Percentiles rank a stretch among this genome's conserved stretches.
These are phyloP conservation scores for Macrosoma leucophasiata DNA, from an alignment of 2,888 invertebrate genomes.

Conservation along the genomic window DNA sequence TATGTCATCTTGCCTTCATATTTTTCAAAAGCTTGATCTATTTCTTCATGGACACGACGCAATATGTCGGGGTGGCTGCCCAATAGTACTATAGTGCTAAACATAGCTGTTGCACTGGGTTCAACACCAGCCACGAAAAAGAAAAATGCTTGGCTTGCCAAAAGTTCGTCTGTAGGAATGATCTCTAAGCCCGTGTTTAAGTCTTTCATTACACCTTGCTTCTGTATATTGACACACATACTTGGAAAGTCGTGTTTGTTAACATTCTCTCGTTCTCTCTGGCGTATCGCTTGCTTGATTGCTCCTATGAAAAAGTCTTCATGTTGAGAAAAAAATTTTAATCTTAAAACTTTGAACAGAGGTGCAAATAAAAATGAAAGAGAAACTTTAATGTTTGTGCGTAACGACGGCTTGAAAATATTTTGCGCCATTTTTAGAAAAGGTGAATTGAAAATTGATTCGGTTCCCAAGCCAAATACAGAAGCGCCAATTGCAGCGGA, in stretches of 20 bases:
- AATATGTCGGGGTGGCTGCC: slow-evolving; percentile 44
- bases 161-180: slow-evolving; percentile 44
- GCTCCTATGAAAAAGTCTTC: slow-evolving; percentile 27
- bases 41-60: slow-evolving; percentile 43
- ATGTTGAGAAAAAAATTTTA: slow-evolving; percentile 16
- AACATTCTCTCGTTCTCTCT: slow-evolving; percentile 18
- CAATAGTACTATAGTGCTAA: slow-evolving; percentile 40
- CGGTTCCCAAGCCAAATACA: slow-evolving; percentile 50
- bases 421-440: slow-evolving; percentile 36
- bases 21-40: slow-evolving; percentile 35
- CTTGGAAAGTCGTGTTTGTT: slow-evolving; percentile 29
- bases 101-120: slow-evolving; percentile 45
- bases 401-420: slow-evolving; percentile 17
- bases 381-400: slow-evolving; percentile 30
- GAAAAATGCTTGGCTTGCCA: slow-evolving; percentile 53
- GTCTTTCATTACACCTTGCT: slow-evolving; percentile 36
- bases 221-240: slow-evolving; percentile 25
- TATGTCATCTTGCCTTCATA: slow-evolving; percentile 36
- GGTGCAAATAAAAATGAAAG: slow-evolving; percentile 21
- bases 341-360: slow-evolving; percentile 20
- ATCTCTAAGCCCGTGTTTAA: slow-evolving; percentile 36
- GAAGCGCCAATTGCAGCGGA: slow-evolving; percentile 45
- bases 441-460: slow-evolving; percentile 47
- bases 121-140: slow-evolving; percentile 58
- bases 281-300: slow-evolving; percentile 24